Conservation (phyloP, 2,888 invertebrate species). For the Acrocera orbiculus region DNA sequence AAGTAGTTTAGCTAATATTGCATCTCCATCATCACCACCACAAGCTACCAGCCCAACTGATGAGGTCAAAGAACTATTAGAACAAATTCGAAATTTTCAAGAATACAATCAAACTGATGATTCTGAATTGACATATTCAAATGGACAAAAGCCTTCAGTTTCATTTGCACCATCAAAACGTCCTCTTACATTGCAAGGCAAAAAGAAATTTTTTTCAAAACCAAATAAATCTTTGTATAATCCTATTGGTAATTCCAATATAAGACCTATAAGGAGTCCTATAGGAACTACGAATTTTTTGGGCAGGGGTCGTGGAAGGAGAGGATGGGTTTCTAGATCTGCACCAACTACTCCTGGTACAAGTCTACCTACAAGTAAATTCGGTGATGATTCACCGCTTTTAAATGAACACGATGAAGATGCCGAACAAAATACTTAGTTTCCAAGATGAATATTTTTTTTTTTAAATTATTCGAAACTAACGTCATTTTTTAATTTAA, state of each 20-base stretch:
- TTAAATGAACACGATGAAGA: conserved; percentile 40
- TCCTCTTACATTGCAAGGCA: conserved; percentile 23
- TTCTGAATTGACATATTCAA: conserved; percentile 20
- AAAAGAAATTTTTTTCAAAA: conserved; percentile 34
- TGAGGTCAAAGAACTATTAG: conserved; percentile 54
- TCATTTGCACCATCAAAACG: conserved; percentile 19
- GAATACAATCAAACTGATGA: conserved; percentile 29
- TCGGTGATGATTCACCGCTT: conserved; percentile 46
- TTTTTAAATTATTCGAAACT: too few species aligned
- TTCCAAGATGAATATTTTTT: too few species aligned
- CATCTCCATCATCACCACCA: conserved; percentile 57
- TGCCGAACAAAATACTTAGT: conserved; percentile 16
- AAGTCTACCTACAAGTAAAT: conserved; percentile 40
- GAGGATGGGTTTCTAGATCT: conserved; percentile 52
- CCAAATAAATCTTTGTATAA: conserved; percentile 51
- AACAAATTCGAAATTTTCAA: conserved; percentile 50
- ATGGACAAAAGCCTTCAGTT: conserved; percentile 20
- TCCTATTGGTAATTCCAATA: conserved; percentile 33
- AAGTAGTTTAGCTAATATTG: conserved; percentile 47
- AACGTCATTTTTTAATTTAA: too few species aligned
- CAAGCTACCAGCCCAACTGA: conserved; percentile 64
- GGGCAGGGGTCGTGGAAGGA: conserved; percentile 29
- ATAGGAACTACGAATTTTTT: conserved; percentile 24
- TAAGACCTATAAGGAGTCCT: conserved; percentile 22
- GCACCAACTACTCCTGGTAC: conserved; percentile 64